phyloP scores from a whole-genome alignment of 2,888 invertebrate species.

The Amphipyra berbera region DNA sequence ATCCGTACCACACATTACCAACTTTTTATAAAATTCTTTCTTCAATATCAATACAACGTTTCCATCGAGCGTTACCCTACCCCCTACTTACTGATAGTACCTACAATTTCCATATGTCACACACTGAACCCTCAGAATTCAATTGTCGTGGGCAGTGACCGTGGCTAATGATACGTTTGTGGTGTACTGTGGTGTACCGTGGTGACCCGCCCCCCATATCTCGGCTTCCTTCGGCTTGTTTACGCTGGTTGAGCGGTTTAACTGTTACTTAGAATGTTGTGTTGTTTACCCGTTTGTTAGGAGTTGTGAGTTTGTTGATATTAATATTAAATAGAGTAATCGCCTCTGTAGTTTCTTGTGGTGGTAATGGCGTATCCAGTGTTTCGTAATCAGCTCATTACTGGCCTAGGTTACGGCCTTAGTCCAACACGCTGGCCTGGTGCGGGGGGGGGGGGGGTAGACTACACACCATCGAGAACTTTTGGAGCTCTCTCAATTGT shows the following conservation, averaged over 20 bases:
- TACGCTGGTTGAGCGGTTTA: conserved; percentile 67
- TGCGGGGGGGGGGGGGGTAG: too few species aligned
- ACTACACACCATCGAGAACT: too few species aligned
- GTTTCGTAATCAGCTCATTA: too few species aligned
- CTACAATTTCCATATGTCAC: conserved; percentile 56
- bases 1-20: background rate
- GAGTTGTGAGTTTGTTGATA: background rate
- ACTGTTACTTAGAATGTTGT: conserved; percentile 65
- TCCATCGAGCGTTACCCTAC: conserved; percentile 13
- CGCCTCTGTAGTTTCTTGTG: too few species aligned
- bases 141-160: conserved; percentile 56
- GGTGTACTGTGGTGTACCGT: conserved; percentile 34
- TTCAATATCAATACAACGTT: conserved; percentile 6
- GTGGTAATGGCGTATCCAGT: too few species aligned
- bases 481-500: too few species aligned
- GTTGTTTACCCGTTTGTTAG: conserved; percentile 29
- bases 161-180: conserved; percentile 66
- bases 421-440: too few species aligned
- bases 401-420: too few species aligned
- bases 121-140: conserved; percentile 48
- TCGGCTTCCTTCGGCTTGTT: conserved; percentile 67
- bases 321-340: too few species aligned
- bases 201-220: conserved; percentile 67
- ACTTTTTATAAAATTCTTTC: background rate
- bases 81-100: conserved; percentile 7